phyloP scores from a whole-genome alignment of 2,113 vertebrate genomes.

The Acrocephalus arundinaceus region DNA sequence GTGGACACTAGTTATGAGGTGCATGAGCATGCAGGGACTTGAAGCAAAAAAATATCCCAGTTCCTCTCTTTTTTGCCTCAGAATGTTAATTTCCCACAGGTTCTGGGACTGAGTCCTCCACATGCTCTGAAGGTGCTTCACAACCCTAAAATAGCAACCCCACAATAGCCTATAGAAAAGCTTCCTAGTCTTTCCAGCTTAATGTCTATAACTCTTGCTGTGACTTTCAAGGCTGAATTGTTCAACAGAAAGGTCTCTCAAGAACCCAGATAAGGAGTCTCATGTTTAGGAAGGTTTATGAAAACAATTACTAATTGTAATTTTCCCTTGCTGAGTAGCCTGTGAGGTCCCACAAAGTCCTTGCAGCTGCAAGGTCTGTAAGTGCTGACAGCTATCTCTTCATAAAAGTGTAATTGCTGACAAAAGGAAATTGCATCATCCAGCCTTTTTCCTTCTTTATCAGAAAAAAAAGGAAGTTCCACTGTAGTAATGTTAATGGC shows the following conservation, averaged over 20 bases:
- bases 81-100: background rate
- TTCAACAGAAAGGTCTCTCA: background rate
- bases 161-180: background rate
- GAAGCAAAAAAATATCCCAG: background rate
- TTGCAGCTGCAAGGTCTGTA: background rate
- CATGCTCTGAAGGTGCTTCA: background rate
- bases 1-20: background rate
- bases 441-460: background rate
- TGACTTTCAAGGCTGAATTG: background rate
- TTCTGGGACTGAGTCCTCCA: background rate
- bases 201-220: background rate
- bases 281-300: background rate
- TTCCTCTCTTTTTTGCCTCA: background rate
- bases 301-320: background rate
- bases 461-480: background rate
- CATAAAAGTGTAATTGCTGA: background rate
- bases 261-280: background rate
- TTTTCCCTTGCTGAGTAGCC: background rate
- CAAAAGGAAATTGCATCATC: conserved; percentile 24
- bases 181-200: background rate
- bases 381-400: background rate
- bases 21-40: background rate
- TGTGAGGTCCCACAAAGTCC: background rate
- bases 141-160: background rate
- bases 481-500: background rate